These are phyloP conservation scores for Ceyx erithaca DNA, from an alignment of 2,797 vertebrate species.

Conservation along the genomic window DNA sequence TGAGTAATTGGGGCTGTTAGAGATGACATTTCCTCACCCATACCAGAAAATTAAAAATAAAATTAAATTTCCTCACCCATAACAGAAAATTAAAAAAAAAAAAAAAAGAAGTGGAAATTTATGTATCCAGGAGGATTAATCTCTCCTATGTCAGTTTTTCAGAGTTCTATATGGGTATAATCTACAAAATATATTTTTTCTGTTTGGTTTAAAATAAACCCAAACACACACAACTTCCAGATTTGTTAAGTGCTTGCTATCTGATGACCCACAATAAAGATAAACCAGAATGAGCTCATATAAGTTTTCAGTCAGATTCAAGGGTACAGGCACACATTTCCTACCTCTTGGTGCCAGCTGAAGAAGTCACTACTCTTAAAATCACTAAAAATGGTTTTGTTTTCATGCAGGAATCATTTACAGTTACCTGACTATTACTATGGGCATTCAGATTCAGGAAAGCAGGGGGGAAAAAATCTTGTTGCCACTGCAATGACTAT, in stretches of 20 bases:
- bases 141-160: background rate
- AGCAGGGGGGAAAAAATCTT: background rate
- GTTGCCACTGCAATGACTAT: background rate
- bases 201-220: background rate
- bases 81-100: background rate
- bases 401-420: background rate
- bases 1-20: background rate
- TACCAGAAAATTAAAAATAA: background rate
- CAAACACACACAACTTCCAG: background rate
- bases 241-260: background rate
- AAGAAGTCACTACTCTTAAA: background rate
- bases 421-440: background rate
- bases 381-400: background rate
- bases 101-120: background rate
- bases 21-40: background rate
- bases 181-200: background rate
- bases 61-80: background rate
- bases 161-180: background rate
- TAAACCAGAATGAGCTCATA: background rate
- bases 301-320: background rate
- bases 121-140: background rate
- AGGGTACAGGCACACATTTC: background rate
- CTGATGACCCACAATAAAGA: background rate
- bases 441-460: background rate
- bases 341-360: background rate